phyloP scores from a whole-genome alignment of 2,797 vertebrate species.

The Glossophaga mutica region DNA sequence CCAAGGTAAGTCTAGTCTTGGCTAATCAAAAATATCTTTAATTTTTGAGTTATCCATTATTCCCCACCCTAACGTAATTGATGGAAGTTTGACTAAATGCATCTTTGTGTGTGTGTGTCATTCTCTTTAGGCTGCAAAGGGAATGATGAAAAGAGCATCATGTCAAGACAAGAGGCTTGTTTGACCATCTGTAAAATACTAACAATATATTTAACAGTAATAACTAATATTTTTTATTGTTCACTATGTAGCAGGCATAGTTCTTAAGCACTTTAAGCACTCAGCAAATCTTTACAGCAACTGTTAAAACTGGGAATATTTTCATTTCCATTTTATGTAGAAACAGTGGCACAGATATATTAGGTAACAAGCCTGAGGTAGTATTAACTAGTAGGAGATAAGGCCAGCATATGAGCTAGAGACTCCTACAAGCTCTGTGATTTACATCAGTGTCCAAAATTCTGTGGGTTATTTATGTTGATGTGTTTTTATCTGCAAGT shows the following conservation, averaged over 20 bases:
- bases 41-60: background rate
- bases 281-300: background rate
- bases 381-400: background rate
- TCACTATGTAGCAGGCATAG: background rate
- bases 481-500: background rate
- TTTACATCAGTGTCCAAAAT: background rate
- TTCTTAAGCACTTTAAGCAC: background rate
- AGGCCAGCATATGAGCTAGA: background rate
- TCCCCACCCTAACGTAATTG: background rate
- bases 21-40: background rate
- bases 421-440: background rate
- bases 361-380: background rate
- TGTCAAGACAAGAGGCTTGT: background rate
- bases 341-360: background rate
- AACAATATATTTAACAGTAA: background rate
- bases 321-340: background rate
- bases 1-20: background rate
- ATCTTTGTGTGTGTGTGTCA: background rate
- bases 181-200: background rate
- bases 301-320: background rate
- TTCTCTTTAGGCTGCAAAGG: background rate
- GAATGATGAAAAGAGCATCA: background rate
- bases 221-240: background rate
- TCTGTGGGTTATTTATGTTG: background rate
- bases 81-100: background rate